phyloP scores from a whole-genome alignment of 2,113 vertebrate species.

The Nothobranchius furzeri region DNA sequence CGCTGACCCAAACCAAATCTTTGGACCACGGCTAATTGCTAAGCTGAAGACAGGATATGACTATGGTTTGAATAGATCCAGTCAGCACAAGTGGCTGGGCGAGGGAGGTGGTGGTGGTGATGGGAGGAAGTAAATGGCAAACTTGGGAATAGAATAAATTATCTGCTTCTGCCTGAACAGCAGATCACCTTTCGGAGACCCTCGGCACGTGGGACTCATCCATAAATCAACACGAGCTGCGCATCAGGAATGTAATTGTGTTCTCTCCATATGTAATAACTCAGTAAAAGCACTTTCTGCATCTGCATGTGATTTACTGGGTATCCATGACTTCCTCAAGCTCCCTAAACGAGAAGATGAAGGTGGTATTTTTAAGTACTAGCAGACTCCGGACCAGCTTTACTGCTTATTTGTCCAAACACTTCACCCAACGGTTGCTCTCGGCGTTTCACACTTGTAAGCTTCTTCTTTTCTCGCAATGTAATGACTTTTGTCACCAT shows the following conservation, averaged over 20 bases:
- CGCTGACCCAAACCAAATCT: constrained; percentile 11
- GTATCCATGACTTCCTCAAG: constrained; percentile 48
- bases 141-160: constrained; percentile 70
- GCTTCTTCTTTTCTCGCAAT: constrained; percentile 11
- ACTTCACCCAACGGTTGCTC: constrained; percentile 29
- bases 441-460: constrained; percentile 20
- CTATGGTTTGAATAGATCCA: constrained; percentile 59
- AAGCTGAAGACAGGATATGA: constrained; percentile 27
- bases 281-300: constrained; percentile 47
- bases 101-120: not conserved
- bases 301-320: constrained; percentile 55
- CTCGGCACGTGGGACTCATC: constrained; percentile 50
- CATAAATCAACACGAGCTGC: constrained; percentile 64
- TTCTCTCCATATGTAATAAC: constrained; percentile 59
- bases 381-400: constrained; percentile 39
- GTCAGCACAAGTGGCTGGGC: constrained; percentile 47
- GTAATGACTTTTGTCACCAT: constrained; percentile 42
- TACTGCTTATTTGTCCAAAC: constrained; percentile 42
- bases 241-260: constrained; percentile 63
- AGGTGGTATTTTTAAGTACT: constrained; percentile 5
- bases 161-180: constrained; percentile 51
- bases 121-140: constrained; percentile 59
- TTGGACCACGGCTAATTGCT: constrained; percentile 32
- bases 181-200: constrained; percentile 66
- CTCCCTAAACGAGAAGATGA: constrained; percentile 58